A percentile compares a stretch with the other conserved stretches of the same genome.
These are phyloP conservation scores for Laterallus jamaicensis DNA, from an alignment of 2,113 vertebrate species.

Conservation along the genomic window DNA sequence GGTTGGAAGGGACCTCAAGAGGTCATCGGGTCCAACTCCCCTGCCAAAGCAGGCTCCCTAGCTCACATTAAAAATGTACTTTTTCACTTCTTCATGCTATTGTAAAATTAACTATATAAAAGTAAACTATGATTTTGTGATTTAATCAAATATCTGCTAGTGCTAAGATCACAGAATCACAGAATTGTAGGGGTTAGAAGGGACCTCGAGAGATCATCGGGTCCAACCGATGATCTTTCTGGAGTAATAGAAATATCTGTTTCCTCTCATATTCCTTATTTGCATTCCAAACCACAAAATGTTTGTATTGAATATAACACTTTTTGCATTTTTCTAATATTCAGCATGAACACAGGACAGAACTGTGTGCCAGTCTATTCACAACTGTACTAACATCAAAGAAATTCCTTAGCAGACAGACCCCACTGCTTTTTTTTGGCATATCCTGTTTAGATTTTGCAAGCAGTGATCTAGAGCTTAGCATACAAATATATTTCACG, in stretches of 20 bases:
- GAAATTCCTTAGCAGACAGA: neutral
- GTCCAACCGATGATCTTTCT: neutral
- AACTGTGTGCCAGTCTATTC: neutral
- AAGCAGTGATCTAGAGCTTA: neutral
- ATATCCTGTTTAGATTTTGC: neutral
- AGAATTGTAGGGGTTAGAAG: too few species aligned
- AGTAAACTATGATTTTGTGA: neutral
- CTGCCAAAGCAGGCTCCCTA: too few species aligned
- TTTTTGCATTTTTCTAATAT: neutral
- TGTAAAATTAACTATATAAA: neutral
- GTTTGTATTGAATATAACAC: neutral
- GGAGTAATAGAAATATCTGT: neutral
- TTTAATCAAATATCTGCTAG: neutral
- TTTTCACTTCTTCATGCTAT: neutral
- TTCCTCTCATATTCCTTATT: neutral
- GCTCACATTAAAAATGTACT: neutral
- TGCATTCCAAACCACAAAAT: neutral
- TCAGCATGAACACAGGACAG: rapidly evolving
- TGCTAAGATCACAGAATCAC: neutral
- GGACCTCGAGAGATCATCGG: too few species aligned
- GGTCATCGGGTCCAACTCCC: too few species aligned
- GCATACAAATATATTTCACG: neutral
- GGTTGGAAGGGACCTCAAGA: too few species aligned
- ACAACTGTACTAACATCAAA: neutral
- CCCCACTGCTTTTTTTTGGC: neutral